Base-by-base conservation (phyloP, 2,888 invertebrate genomes). In the Morpho deidamia region DNA sequence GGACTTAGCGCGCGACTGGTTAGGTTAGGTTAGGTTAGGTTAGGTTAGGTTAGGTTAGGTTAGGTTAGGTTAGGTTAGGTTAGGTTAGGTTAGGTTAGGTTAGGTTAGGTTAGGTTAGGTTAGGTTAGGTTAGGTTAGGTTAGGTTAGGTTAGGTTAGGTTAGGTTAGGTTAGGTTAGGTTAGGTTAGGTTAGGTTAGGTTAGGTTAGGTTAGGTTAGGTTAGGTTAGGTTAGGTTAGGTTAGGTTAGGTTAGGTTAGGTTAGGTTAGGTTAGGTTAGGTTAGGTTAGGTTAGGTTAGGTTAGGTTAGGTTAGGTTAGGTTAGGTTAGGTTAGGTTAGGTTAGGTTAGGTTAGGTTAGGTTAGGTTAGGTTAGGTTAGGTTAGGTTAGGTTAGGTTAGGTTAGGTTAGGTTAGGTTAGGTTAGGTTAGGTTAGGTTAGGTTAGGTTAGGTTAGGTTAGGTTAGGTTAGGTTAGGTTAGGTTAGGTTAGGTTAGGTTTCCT, bases 1-100 rank as follows among this genome's bases (percentile, higher is more conserved):
- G 14, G 14, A 14, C 14, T 14, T 14, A 14, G 14, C 14, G 14
- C 14, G 14, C 14, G 14, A 14, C 14, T 14, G 14, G 14, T 14
- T 14, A 14, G 14, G 14, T 14, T 2, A 55, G 59, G 59, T 61
- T 59, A 56, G 58, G 62, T 60, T 60, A 60, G 58, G 59, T 59
- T 61, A 55, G 61, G 59, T 57, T 59, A 55, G 58, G 56, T 58
- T 59, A 55, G 59, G 56, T 61, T 52, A 55, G 59, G 56, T 56
- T 54, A 54, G 58, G 58, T 57, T 56, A 57, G 61, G 59, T 59
- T 59, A 59, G 59, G 59, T 59, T 61, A 56, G 58, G 58, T 61
- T 59, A 59, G 61, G 61, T 58, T 61, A 59, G 61, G 58, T 58
- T 59, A 58, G 58, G 61, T 58, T 58, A 56, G 59, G 58, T 59